Base-by-base conservation (phyloP, 2,888 invertebrate genomes). In the Hydropsyche betteni region DNA sequence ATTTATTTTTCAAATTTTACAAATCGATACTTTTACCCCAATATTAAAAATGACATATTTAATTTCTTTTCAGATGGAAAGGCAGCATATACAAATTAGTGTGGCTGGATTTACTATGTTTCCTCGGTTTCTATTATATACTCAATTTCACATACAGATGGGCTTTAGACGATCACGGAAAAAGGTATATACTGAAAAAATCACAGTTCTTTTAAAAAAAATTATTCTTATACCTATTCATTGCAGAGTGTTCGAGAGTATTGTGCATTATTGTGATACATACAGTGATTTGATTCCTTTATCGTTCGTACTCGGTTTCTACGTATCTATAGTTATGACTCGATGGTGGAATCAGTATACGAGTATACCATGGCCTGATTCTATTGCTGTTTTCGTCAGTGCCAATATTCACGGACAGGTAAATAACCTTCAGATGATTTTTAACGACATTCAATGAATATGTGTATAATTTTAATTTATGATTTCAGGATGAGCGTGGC, bases 41-140 rank as follows among this genome's bases (percentile, higher is more conserved):
- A 24, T 24, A 24, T 24, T 53, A 53, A 44, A n/a, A 44, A 44
- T 44, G 4, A 44, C 7, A 8, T 44, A 79, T 76, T 61, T 75
- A 76, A 71, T 79, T 78, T 72, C 80, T 76, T 90, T 90, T 79
- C 88, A 96, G 96, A 89, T 97, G 97, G 97, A 91, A 92, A 80
- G 97, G 97, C 61, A 97, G 97, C 83, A 94, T 97, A 81, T 97
- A 97, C 90, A 97, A 97, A 86, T 86, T 97, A 80, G 93, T 97
- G 78, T 97, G 96, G 96, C 88, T 94, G 80, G 97, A 97, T 84
- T 88, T 97, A 74, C 82, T 94, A 38, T 88, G 94, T 73, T 97
- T 95, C 84, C 88, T 95, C 78, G 85, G 90, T 51, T 83, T 93
- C 74, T 97, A 96, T 84, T 95, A 95, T 82, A 82, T 89, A 58